Evolutionary conservation across 2,113 vertebrate species (phyloP), one percentile per base, ranked within the genome.

Genomic region (Fregata magnificens): DNA sequence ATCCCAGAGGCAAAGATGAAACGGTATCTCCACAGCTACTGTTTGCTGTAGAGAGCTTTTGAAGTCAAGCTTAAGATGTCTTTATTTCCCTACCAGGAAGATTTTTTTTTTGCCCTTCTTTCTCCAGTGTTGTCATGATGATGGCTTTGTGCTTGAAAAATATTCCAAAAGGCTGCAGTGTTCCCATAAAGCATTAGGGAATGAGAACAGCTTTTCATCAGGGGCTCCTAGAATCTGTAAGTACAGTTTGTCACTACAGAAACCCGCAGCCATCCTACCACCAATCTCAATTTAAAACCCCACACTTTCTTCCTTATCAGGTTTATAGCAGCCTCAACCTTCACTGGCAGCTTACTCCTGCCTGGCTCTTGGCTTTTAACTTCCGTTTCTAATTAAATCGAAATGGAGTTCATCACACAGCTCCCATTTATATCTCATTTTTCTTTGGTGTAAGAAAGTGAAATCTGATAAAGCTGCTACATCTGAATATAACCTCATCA

Each of bases 1-100:
- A 99, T 99, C 99, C 99, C 99, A 99, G 98, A 99, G 99, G 99
- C 99, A 99, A 98, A 99, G 99, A 99, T 99, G 99, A 99, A 99
- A 99, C 98, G 76, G 97, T 99, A 98, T 99, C 99, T 99, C 99
- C 97, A 98, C 98, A 98, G 98, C 98, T 98, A 98, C 99, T 99
- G 99, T 99, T 99, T 99, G 99, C 98, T 98, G 98, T 99, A 98
- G 98, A 98, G 98, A 97, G 98, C 98, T 99, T 99, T 99, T 99
- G 99, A 99, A 99, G 99, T 99, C 96, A 86, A 98, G 98, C 98
- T 99, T 98, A 99, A 99, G 99, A 99, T 99, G 99, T 99, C 99
- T 99, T 99, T 99, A 99, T 99, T 99, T 99, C 98, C 98, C 98
- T 98, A 98, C 97, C 97, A 98, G 98, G 98, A 98, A 98, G 94